Evolutionary conservation across 2,888 invertebrate genomes (phyloP).

Genomic region (Strigamia crassipes): DNA sequence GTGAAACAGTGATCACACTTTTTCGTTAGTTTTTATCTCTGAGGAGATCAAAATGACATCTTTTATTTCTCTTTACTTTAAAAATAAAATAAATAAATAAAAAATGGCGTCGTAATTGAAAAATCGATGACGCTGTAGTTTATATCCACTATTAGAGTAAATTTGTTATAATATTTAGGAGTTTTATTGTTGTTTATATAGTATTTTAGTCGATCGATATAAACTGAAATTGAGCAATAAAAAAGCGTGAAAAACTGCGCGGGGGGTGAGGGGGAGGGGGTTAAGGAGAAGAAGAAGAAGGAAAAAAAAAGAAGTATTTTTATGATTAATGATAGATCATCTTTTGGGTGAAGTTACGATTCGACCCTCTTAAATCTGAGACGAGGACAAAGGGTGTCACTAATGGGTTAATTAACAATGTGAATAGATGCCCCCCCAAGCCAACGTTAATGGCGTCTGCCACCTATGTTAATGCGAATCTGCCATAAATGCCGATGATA

Average conservation of each 20-base stretch:
- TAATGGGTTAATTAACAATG: slow-evolving; percentile 39
- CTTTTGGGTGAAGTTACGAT: slow-evolving; percentile 15
- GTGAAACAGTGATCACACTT: slow-evolving; percentile 29
- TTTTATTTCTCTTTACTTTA: background rate
- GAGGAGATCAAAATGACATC: slow-evolving; percentile 18
- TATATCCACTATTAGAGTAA: background rate
- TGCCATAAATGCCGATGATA: slow-evolving; percentile 38
- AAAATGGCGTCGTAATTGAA: slow-evolving; percentile 19
- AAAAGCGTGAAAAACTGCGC: background rate
- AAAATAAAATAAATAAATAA: too few relatives aligned
- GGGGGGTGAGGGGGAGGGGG: too few relatives aligned
- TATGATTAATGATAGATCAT: slow-evolving; percentile 33
- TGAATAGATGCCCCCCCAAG: slow-evolving; percentile 33
- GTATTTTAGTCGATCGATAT: too few relatives aligned
- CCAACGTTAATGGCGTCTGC: slow-evolving; percentile 27
- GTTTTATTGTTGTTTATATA: too few relatives aligned
- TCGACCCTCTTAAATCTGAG: background rate
- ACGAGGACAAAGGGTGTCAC: slow-evolving; percentile 35
- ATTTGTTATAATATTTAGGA: background rate
- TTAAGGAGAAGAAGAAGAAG: background rate
- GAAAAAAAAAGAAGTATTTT: background rate
- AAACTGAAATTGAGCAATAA: background rate
- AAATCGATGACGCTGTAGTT: slow-evolving; percentile 6
- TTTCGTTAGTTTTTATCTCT: slow-evolving; percentile 19
- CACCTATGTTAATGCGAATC: slow-evolving; percentile 40